Conservation (phyloP, 2,797 vertebrate genomes). For the Semotilus atromaculatus region DNA sequence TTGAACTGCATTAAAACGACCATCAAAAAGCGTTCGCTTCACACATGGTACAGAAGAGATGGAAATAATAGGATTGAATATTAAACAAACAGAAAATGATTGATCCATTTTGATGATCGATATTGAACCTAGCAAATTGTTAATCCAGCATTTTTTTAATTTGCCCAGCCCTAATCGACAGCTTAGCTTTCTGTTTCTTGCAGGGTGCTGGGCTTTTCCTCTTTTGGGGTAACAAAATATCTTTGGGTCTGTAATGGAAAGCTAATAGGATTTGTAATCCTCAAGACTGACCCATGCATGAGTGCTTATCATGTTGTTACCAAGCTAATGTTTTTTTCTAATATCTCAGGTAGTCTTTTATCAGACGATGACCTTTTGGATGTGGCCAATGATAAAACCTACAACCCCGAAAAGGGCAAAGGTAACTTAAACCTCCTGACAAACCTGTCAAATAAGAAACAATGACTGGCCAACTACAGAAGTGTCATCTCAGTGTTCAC, state of each 20-base stretch:
- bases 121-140: background rate
- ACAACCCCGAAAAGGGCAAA: conserved; percentile 89
- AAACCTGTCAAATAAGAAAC: background rate
- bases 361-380: conserved; percentile 80
- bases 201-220: background rate
- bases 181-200: conserved; percentile 12
- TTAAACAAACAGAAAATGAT: background rate
- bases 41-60: background rate
- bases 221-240: background rate
- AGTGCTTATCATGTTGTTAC: background rate
- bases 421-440: conserved; percentile 70
- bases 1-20: background rate
- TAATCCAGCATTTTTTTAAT: background rate
- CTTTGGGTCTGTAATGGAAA: background rate
- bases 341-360: conserved; percentile 66
- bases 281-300: background rate
- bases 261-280: background rate
- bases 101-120: background rate
- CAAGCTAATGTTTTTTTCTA: background rate
- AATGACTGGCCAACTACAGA: too few relatives aligned
- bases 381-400: conserved; percentile 66
- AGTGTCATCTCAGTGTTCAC: conserved; percentile 3
- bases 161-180: background rate
- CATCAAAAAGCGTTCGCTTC: too few relatives aligned
- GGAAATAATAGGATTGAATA: background rate